phyloP scores from a whole-genome alignment of 2,888 invertebrate species.

The Cephus nigrinus region DNA sequence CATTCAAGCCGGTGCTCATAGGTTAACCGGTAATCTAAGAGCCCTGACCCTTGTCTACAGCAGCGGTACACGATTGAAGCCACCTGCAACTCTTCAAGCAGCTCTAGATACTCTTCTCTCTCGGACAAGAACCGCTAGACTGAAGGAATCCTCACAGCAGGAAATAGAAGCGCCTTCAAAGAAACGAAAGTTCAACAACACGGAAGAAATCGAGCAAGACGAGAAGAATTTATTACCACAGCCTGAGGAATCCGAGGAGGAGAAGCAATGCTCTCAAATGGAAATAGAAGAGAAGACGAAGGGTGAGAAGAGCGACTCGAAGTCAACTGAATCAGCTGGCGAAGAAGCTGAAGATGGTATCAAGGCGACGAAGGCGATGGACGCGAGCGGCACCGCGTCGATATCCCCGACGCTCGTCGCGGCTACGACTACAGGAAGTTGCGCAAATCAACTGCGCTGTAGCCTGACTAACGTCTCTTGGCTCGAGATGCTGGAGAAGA shows the following conservation, averaged over 20 bases:
- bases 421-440: slow-evolving; percentile 47
- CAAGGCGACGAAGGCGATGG: slow-evolving; percentile 21
- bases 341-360: slow-evolving; percentile 38
- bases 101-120: slow-evolving; percentile 59
- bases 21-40: slow-evolving; percentile 70
- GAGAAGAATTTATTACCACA: slow-evolving; percentile 39
- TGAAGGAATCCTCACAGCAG: slow-evolving; percentile 50
- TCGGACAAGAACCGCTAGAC: slow-evolving; percentile 47
- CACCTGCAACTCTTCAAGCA: slow-evolving; percentile 54
- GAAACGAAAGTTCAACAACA: slow-evolving; percentile 57
- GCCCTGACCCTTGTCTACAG: slow-evolving; percentile 72
- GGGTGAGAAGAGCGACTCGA: background rate
- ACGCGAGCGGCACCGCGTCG: slow-evolving; percentile 31
- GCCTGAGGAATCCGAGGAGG: slow-evolving; percentile 35
- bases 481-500: slow-evolving; percentile 64
- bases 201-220: slow-evolving; percentile 38
- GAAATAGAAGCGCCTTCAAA: slow-evolving; percentile 59
- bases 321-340: slow-evolving; percentile 18
- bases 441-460: slow-evolving; percentile 52
- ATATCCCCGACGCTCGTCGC: slow-evolving; percentile 42
- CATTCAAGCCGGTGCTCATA: slow-evolving; percentile 67
- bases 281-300: slow-evolving; percentile 47
- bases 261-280: slow-evolving; percentile 32
- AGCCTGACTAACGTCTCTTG: slow-evolving; percentile 58
- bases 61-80: slow-evolving; percentile 60